Base-by-base conservation (phyloP, 1,140 invertebrate species). In the Portunus trituberculatus region DNA sequence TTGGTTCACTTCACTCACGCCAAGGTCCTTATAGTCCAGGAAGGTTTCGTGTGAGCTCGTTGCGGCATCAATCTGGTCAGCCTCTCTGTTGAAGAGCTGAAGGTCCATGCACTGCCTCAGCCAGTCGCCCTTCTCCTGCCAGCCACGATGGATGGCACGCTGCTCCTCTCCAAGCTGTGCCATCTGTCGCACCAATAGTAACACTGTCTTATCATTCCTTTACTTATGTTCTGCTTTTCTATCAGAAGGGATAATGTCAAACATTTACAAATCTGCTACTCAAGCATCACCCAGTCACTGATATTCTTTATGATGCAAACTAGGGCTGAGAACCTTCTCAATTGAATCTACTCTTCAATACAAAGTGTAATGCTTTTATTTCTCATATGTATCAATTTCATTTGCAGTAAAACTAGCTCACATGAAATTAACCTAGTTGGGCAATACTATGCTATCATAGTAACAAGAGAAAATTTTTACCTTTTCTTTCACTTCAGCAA, bases 41-140 rank as follows among this genome's bases (percentile, higher is more conserved):
- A 99, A 99, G 0, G 99, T 98, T 97, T 99, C 98, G 97, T 99
- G 99, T 76, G 98, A 98, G 91, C 98, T 98, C 67, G 98, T 99
- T 6, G 98, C 98, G 0, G 99, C 99, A 97, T 99, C 99, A 95
- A 99, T 99, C 97, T 99, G 98, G 97, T 99, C 99, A 0, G 99
- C 99, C 97, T 99, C 99, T 92, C 98, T 98, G 97, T 99, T 99
- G 97, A 99, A 99, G 95, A 98, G 97, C 97, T 99, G 98, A 90
- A 99, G 97, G 96, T 99, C 98, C 28, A 99, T 97, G 96, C 98
- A 98, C 96, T 99, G 98, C 95, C 98, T 97, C 48, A 99, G 97
- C 97, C 98, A 98, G 90, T 98, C 98, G 39, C 98, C 98, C 96
- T 99, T 99, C 59, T 98, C 98, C 82, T 98, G 97, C 98, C 98